Evolutionary conservation across 2,797 vertebrate species (phyloP).

Genomic region (Tokudaia muenninki): DNA sequence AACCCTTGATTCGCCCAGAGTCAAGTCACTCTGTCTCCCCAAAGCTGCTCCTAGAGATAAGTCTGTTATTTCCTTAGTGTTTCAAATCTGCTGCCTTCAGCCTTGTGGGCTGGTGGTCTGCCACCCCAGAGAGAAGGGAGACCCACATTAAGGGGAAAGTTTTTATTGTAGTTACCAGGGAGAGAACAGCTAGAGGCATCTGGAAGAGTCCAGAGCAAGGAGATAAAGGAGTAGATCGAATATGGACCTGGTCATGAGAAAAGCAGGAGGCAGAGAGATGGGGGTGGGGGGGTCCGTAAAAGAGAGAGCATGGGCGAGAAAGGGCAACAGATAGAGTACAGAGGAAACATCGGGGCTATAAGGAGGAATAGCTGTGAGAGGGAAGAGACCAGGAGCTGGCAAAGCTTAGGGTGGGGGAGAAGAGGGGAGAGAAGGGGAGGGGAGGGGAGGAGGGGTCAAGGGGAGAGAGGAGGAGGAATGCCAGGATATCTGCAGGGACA

Average conservation of each 20-base stretch:
- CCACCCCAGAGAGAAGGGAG: too few relatives aligned
- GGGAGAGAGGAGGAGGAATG: neutral
- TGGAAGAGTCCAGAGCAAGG: neutral
- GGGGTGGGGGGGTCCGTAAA: neutral
- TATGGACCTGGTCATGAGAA: neutral
- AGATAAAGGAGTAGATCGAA: neutral
- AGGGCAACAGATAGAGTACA: accelerated
- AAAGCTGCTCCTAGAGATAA: neutral
- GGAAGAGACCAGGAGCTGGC: neutral
- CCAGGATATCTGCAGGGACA: neutral
- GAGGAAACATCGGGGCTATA: neutral
- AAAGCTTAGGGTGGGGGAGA: too few relatives aligned
- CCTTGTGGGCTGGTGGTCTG: too few relatives aligned
- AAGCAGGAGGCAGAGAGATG: neutral
- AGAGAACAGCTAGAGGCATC: neutral
- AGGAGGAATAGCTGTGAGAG: neutral
- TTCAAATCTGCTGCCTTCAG: too few relatives aligned
- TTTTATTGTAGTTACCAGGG: neutral
- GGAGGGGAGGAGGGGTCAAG: too few relatives aligned
- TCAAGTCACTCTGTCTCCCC: neutral
- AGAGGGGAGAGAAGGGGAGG: too few relatives aligned
- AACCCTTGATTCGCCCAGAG: neutral
- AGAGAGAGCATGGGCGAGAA: neutral
- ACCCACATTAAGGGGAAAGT: neutral
- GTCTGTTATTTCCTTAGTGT: neutral